Base-by-base conservation (phyloP, 2,797 vertebrate species). In the Dryobates pubescens region DNA sequence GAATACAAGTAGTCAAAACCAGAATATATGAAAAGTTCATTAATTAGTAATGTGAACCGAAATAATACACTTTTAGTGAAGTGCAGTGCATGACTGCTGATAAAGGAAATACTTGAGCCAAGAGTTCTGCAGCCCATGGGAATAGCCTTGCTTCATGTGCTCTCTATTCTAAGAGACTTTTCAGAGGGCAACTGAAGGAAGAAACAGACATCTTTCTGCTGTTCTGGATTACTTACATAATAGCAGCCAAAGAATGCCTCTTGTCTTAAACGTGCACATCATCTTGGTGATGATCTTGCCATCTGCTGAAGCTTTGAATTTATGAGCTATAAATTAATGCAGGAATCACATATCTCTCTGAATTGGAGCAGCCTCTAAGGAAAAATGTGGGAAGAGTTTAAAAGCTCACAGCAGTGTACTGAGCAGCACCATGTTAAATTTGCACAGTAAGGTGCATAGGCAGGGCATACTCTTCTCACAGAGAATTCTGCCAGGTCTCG, bases 231-330 rank as follows among this genome's bases (percentile, higher is more conserved):
- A 59, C 77, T 88, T 91, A 34, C 7, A 3, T 82, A 93, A 82
- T 12, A 45, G 58, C 59, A 92, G 88, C 81, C 14, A 34, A 58
- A 71, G 41, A 78, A n/a, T 72, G 41, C 58, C 36, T 56, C 8
- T 3, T 61, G 45, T 85, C 70, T 58, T 82, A 23, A 53, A 91
- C 84, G 54, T 70, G 43, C 64, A 77, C 82, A 65, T 90, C 78
- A 67, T 78, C 74, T 75, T 88, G 53, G 57, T 73, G 81, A 71
- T 80, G 68, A 82, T 95, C 62, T 91, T 93, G 54, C 79, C 89
- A 88, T 92, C 79, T 93, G 81, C 41, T 30, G 49, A 78, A 81
- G 30, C 45, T 90, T 80, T 88, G 54, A 43, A 32, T 88, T 70
- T 90, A 41, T 53, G 29, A 81, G 26, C 62, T 87, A 17, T 69